phyloP scores from a whole-genome alignment of 2,113 vertebrate species.

The Thalassarche chlororhynchos region DNA sequence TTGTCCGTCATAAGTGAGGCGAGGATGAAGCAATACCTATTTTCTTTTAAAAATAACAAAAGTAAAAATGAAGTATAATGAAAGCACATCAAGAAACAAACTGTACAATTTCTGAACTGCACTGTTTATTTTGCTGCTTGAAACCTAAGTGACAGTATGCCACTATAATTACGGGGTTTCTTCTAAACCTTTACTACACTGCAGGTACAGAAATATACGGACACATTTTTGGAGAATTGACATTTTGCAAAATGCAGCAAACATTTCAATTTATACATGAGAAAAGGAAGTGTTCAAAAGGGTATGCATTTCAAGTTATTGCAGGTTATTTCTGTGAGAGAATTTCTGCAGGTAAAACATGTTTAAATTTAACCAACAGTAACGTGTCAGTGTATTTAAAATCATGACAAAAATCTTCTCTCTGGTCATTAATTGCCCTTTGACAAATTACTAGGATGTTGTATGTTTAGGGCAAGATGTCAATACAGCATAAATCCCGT shows the following conservation, averaged over 20 bases:
- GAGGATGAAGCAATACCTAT: not conserved
- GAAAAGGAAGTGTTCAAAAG: constrained; percentile 87
- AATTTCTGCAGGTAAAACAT: constrained; percentile 85
- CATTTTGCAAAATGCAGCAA: constrained; percentile 88
- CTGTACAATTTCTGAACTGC: constrained; percentile 83
- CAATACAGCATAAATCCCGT: constrained; percentile 85
- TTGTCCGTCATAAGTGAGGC: not conserved
- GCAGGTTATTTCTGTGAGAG: constrained; percentile 85
- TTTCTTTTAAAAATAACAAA: constrained; percentile 11
- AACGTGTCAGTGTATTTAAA: constrained; percentile 85
- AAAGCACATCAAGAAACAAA: constrained; percentile 79
- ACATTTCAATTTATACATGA: constrained; percentile 84
- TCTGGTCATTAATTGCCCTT: constrained; percentile 80
- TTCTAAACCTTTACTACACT: constrained; percentile 85
- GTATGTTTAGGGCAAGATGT: constrained; percentile 82
- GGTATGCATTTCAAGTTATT: constrained; percentile 88
- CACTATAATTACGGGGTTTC: constrained; percentile 79
- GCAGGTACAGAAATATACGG: constrained; percentile 84
- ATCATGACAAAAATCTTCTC: constrained; percentile 86
- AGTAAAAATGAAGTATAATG: constrained; percentile 16
- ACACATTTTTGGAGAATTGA: constrained; percentile 83
- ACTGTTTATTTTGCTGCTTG: constrained; percentile 89
- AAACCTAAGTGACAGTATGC: constrained; percentile 86
- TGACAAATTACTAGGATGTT: constrained; percentile 80
- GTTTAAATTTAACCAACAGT: constrained; percentile 85